Evolutionary conservation across 2,113 vertebrate genomes (phyloP).

Genomic region (Epinephelus lanceolatus): DNA sequence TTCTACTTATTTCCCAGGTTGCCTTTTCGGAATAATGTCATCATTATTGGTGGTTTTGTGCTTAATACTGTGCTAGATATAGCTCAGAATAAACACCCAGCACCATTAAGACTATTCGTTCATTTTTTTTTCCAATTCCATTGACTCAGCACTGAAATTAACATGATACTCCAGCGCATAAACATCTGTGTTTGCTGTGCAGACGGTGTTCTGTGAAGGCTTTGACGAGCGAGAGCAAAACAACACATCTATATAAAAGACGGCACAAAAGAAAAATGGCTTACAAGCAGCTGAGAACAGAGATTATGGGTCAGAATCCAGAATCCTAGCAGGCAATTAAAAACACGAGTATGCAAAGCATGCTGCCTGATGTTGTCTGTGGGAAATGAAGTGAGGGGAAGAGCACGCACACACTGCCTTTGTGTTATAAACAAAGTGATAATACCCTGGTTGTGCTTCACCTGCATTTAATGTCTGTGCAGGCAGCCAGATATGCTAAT

Average conservation of each 20-base stretch:
- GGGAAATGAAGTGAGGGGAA: slow-evolving; percentile 51
- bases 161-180: slow-evolving; percentile 26
- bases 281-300: slow-evolving; percentile 55
- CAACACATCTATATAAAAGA: slow-evolving; percentile 31
- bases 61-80: background rate
- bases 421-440: slow-evolving; percentile 77
- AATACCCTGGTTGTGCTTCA: slow-evolving; percentile 70
- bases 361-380: slow-evolving; percentile 50
- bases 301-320: slow-evolving; percentile 68
- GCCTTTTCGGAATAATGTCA: background rate
- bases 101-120: background rate
- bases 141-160: slow-evolving; percentile 47
- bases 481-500: slow-evolving; percentile 79
- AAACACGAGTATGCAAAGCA: slow-evolving; percentile 56
- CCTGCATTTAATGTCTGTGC: slow-evolving; percentile 74
- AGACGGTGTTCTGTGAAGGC: slow-evolving; percentile 11
- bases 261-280: slow-evolving; percentile 46
- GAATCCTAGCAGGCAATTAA: slow-evolving; percentile 67
- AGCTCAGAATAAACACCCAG: background rate
- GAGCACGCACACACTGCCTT: slow-evolving; percentile 49
- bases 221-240: slow-evolving; percentile 39
- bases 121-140: slow-evolving; percentile 31
- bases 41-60: slow-evolving; percentile 6
- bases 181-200: slow-evolving; percentile 41
- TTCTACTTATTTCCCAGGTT: background rate